A percentile compares a stretch with the other conserved stretches of the same genome.
These are phyloP conservation scores for Amphipyra berbera DNA, from an alignment of 2,888 invertebrate genomes.

Conservation along the genomic window DNA sequence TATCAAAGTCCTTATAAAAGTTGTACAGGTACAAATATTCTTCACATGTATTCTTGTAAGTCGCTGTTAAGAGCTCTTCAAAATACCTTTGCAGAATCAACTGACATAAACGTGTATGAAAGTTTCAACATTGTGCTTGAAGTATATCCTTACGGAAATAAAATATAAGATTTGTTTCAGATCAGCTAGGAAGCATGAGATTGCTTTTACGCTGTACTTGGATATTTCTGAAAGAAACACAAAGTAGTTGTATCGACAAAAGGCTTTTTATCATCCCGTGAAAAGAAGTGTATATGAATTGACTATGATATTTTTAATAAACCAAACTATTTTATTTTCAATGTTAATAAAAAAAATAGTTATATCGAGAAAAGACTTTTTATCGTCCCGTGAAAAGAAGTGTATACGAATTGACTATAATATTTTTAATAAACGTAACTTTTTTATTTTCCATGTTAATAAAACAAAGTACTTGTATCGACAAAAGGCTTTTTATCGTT, in stretches of 20 bases:
- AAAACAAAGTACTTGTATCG: neutral
- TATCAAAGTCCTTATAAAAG: too few relatives aligned
- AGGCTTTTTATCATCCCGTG: too few relatives aligned
- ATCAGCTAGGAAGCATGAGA: constrained; percentile 31
- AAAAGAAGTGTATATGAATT: neutral
- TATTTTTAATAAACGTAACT: too few relatives aligned
- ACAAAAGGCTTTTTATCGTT: too few relatives aligned
- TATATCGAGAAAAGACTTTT: too few relatives aligned
- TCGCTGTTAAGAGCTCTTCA: too few relatives aligned
- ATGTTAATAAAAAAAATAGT: neutral
- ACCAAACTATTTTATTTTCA: neutral
- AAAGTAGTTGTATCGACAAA: neutral
- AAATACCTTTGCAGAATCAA: too few relatives aligned
- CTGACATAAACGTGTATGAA: neutral
- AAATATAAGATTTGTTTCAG: constrained; percentile 11
- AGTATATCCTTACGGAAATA: neutral
- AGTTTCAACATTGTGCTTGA: neutral
- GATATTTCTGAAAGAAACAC: constrained; percentile 12
- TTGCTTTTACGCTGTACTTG: constrained; percentile 25
- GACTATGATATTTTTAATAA: too few relatives aligned
- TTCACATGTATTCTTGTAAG: too few relatives aligned
- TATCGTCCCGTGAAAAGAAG: too few relatives aligned
- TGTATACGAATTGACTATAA: neutral
- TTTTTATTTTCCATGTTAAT: neutral
- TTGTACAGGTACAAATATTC: too few relatives aligned